Base-by-base conservation (phyloP, 30 jellyfish, hydroid and myxozoan genomes). In the Chrysaora quinquecirrha region DNA sequence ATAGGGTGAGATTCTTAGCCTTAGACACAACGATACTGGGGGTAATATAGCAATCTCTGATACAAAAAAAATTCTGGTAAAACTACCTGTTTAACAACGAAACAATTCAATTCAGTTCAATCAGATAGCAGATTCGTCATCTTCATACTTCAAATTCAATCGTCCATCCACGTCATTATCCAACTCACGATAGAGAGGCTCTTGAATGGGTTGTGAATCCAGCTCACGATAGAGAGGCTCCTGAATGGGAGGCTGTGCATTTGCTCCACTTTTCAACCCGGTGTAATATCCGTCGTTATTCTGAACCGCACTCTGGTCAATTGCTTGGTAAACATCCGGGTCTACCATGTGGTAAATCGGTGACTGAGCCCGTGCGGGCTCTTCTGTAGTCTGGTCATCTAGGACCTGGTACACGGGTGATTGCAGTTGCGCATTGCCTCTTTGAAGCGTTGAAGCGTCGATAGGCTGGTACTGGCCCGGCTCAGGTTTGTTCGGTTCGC, bases 341-440 rank as follows among this genome's bases (percentile, higher is more conserved):
- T 28, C 79, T 16, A 67, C 79, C 18, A 28, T 32, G 19, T 67
- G 79, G 62, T 67, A 67, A 31, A 67, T 20, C 21, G 79, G 79
- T 30, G 62, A 67, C 28, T 67, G 79, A 28, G 23, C 9, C 32
- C 28, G 61, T 21, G 48, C 61, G 35, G 46, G 21, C 9, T 67
- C 61, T 34, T 27, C 61, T 21, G 48, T 29, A 32, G 31, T 67
- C 22, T 18, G 61, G 31, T 32, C 25, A 11, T 67, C 61, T 6
- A 64, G 76, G 20, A 64, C 76, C n/a, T 32, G 79, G 32, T 32
- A 28, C 7, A 32, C 10, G 16, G 79, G 79, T 3, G 79, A 21
- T 1, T 6, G 22, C 18, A 7, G n/a, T 12, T 12, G 67, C 69
- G 1, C 22, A 19, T 22, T 25, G 20, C 69, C 35, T 10, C 43